These are phyloP conservation scores for Pyralis farinalis DNA, from an alignment of 2,888 invertebrate genomes.

Conservation along the genomic window DNA sequence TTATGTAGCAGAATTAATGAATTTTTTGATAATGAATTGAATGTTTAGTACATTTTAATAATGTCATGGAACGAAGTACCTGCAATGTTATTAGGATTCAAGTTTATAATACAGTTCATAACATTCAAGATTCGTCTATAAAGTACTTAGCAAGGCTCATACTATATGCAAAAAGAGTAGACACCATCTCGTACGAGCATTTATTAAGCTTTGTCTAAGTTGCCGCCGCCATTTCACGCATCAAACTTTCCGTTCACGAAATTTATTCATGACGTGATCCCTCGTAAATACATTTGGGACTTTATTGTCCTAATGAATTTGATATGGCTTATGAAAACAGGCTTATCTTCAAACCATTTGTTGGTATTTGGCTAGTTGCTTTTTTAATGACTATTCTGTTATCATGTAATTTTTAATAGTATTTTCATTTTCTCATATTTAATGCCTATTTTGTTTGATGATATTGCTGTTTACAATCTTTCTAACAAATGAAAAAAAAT, in stretches of 20 bases:
- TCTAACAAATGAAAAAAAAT: too few species aligned
- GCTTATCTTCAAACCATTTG: conserved; percentile 43
- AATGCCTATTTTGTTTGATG: background rate
- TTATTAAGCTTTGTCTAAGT: conserved; percentile 59
- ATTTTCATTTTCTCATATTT: too few species aligned
- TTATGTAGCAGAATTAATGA: too few species aligned
- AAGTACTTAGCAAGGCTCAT: background rate
- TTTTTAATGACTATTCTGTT: conserved; percentile 26
- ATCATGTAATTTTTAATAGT: conserved; percentile 8
- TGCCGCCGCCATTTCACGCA: conserved; percentile 66
- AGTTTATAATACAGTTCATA: too few species aligned
- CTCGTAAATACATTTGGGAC: conserved; percentile 78
- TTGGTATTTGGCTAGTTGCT: conserved; percentile 30
- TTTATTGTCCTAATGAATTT: conserved; percentile 79
- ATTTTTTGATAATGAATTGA: too few species aligned
- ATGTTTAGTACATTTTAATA: too few species aligned
- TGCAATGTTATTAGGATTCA: too few species aligned
- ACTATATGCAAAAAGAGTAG: background rate
- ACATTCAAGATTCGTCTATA: background rate
- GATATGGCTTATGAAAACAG: conserved; percentile 71
- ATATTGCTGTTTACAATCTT: background rate
- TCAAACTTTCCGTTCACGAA: conserved; percentile 71
- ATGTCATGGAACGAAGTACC: too few species aligned
- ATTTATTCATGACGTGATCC: conserved; percentile 79
- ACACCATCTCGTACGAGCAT: conserved; percentile 12